Evolutionary conservation across 2,888 invertebrate species (phyloP).

Genomic region (Mimas tiliae): DNA sequence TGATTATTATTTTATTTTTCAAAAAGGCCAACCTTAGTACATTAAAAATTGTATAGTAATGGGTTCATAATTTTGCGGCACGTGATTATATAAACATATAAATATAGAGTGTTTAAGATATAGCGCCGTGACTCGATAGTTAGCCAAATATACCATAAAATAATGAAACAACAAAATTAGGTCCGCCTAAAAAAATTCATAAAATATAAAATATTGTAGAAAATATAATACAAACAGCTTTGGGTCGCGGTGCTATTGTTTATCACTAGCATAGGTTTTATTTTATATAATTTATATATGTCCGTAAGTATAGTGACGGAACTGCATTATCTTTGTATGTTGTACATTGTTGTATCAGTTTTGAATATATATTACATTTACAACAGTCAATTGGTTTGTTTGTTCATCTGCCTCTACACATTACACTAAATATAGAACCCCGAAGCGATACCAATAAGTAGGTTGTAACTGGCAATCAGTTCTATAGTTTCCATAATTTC

Average conservation of each 20-base stretch:
- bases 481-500: too few relatives aligned
- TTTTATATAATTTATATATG: slow-evolving; percentile 16
- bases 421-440: too few relatives aligned
- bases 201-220: background rate
- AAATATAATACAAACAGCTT: background rate
- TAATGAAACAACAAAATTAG: background rate
- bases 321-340: slow-evolving; percentile 16
- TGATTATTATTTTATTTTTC: too few relatives aligned
- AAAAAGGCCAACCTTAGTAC: too few relatives aligned
- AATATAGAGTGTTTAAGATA: background rate
- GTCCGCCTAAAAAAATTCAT: slow-evolving; percentile 2
- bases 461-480: too few relatives aligned
- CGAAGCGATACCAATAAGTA: too few relatives aligned
- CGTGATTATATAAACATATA: background rate
- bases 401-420: background rate
- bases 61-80: background rate
- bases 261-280: slow-evolving; percentile 28
- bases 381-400: slow-evolving; percentile 31
- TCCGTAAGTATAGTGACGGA: background rate
- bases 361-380: slow-evolving; percentile 28
- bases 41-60: background rate
- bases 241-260: slow-evolving; percentile 10
- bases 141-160: background rate
- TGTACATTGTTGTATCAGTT: slow-evolving; percentile 28
- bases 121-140: slow-evolving; percentile 1